Base-by-base conservation (phyloP, 2,797 vertebrate species). In the Diglossa cyanea region DNA sequence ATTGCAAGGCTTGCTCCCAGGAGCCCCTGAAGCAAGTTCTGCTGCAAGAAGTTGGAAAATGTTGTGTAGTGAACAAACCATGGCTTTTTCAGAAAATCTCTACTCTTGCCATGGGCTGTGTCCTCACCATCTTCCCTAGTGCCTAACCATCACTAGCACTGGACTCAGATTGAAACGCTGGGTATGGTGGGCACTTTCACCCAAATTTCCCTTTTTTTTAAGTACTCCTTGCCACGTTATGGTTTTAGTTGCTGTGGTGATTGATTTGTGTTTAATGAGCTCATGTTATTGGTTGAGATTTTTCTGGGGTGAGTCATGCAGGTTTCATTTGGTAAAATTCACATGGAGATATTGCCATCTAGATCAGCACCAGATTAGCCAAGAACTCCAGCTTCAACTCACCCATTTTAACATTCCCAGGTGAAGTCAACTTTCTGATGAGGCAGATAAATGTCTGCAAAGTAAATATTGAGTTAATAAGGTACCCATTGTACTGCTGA, bases 271-370 rank as follows among this genome's bases (percentile, higher is more conserved):
- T 91, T 80, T 86, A 86, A 96, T 95, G 95, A 96, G 93, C 81
- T 97, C 84, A 86, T 96, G 75, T 97, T 95, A 96, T 95, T 96
- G 95, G 94, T 73, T 77, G 94, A 80, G 88, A 96, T 96, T 97
- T 88, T 97, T 96, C 45, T 70, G 26, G 53, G 54, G 51, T 96
- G 93, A 97, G 88, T 97, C 94, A 97, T 7, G 13, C 11, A 7
- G 61, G 62, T 95, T 94, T 95, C 90, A 58, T 85, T 86, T 72
- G 94, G 90, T 94, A 51, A 78, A 93, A 81, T 76, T 90, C 89
- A 92, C 47, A 30, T 28, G 66, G 66, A 96, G 93, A 86, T 95
- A 92, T 51, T 95, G 95, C 90, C 88, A 82, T 95, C 70, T 33
- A 89, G 95, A 95, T 96, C 80, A 87, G 81, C 75, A 90, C 53